phyloP scores from a whole-genome alignment of 1,140 invertebrate genomes.

The Pomacea maculata region DNA sequence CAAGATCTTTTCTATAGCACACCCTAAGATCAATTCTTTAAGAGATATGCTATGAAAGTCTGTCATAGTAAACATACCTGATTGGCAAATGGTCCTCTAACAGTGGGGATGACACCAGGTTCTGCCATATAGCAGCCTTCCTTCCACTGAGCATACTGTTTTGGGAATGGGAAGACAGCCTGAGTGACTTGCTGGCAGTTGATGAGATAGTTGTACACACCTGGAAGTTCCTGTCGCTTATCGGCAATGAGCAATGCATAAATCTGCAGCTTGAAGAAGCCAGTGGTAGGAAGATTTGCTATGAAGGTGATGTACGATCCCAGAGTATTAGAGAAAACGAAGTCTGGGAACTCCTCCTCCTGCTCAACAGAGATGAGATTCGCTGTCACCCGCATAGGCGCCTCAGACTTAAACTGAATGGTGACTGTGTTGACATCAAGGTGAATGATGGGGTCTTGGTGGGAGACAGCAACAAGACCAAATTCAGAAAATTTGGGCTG shows the following conservation, averaged over 20 bases:
- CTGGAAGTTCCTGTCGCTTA: slow-evolving; percentile 60
- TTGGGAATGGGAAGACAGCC: slow-evolving; percentile 59
- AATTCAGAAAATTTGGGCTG: slow-evolving; percentile 61
- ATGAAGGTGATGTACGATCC: slow-evolving; percentile 52
- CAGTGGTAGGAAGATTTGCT: slow-evolving; percentile 50
- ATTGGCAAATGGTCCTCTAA: slow-evolving; percentile 26
- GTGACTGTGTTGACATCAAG: slow-evolving; percentile 54
- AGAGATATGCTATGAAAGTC: no score
- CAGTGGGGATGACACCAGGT: slow-evolving; percentile 50
- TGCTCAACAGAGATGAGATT: slow-evolving; percentile 59
- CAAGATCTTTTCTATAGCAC: no score
- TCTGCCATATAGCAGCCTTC: slow-evolving; percentile 63
- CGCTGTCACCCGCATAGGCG: slow-evolving; percentile 59
- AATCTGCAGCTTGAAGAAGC: slow-evolving; percentile 65
- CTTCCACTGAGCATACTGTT: slow-evolving; percentile 67
- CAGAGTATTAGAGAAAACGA: slow-evolving; percentile 59
- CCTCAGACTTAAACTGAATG: slow-evolving; percentile 49
- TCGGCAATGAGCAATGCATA: slow-evolving; percentile 61
- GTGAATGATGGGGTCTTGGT: slow-evolving; percentile 62
- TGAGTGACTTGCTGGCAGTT: slow-evolving; percentile 51
- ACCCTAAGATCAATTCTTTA: no score
- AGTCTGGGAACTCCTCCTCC: slow-evolving; percentile 57
- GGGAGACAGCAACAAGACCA: slow-evolving; percentile 55
- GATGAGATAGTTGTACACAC: slow-evolving; percentile 65
- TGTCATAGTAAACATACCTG: slow-evolving; percentile 7